These are phyloP conservation scores for Heliothis peltigera DNA, from an alignment of 2,888 invertebrate genomes.

Conservation along the genomic window DNA sequence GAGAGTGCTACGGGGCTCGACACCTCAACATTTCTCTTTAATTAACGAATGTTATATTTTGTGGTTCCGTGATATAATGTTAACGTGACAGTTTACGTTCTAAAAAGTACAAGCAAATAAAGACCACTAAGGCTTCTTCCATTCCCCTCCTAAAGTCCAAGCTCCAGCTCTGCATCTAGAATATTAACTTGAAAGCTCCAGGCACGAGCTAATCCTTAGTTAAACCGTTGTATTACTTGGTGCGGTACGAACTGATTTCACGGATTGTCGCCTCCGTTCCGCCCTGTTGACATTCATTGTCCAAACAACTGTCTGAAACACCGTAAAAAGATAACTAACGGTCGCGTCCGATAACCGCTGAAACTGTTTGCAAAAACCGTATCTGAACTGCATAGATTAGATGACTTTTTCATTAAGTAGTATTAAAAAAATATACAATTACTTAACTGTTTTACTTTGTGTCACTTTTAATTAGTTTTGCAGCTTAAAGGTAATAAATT, in stretches of 20 bases:
- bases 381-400: neutral
- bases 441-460: neutral
- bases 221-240: conserved; percentile 46
- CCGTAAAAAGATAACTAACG: conserved; percentile 58
- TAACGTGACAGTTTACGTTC: too few species aligned
- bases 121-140: too few species aligned
- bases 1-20: too few species aligned
- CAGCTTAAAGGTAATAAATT: conserved; percentile 2
- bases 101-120: too few species aligned
- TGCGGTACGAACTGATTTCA: conserved; percentile 67
- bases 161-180: too few species aligned
- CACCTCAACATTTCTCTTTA: too few species aligned
- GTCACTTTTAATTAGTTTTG: neutral
- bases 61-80: too few species aligned
- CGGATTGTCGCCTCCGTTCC: conserved; percentile 69
- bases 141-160: too few species aligned
- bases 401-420: neutral
- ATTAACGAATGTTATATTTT: too few species aligned
- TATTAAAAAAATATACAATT: neutral
- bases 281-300: conserved; percentile 68
- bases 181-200: conserved; percentile 15
- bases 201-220: conserved; percentile 37
- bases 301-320: conserved; percentile 55
- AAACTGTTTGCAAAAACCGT: conserved; percentile 25
- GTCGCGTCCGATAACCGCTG: conserved; percentile 30